Evolutionary conservation across 2,888 invertebrate species (phyloP).

Genomic region (Ophion slaviceki): DNA sequence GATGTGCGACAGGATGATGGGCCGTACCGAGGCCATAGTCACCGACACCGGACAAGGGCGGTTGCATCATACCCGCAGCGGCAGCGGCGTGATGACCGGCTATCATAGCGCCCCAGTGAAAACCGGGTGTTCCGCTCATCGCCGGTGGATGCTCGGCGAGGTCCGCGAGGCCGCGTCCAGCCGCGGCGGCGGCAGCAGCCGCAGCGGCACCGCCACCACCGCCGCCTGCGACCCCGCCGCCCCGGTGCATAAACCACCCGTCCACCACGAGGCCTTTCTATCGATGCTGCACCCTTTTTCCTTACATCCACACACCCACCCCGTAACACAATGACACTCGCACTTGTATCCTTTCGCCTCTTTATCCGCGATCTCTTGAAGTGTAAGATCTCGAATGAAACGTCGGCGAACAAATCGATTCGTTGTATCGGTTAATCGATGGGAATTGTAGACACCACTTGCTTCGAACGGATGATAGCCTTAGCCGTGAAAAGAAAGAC

Average conservation of each 20-base stretch:
- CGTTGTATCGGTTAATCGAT: background rate
- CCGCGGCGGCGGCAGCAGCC: constrained; percentile 85
- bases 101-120: constrained; percentile 82
- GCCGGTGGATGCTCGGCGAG: constrained; percentile 83
- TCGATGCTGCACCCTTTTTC: constrained; percentile 50
- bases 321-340: constrained; percentile 46
- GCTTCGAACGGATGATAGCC: constrained; percentile 15
- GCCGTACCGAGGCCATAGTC: constrained; percentile 81
- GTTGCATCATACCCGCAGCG: constrained; percentile 87
- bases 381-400: background rate
- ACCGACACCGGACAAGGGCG: constrained; percentile 80
- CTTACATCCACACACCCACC: constrained; percentile 45
- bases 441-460: constrained; percentile 19
- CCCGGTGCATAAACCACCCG: constrained; percentile 90
- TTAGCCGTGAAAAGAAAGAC: constrained; percentile 3
- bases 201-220: constrained; percentile 85
- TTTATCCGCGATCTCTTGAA: background rate
- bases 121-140: constrained; percentile 78
- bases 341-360: constrained; percentile 37
- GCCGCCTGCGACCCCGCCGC: constrained; percentile 91
- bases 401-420: constrained; percentile 7
- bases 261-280: constrained; percentile 77
- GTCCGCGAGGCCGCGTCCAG: constrained; percentile 87
- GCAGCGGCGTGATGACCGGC: constrained; percentile 85
- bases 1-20: constrained; percentile 85